A percentile compares a stretch with the other conserved stretches of the same genome.
phyloP scores from a whole-genome alignment of 2,797 vertebrate genomes.

The Poecilia velifera region DNA sequence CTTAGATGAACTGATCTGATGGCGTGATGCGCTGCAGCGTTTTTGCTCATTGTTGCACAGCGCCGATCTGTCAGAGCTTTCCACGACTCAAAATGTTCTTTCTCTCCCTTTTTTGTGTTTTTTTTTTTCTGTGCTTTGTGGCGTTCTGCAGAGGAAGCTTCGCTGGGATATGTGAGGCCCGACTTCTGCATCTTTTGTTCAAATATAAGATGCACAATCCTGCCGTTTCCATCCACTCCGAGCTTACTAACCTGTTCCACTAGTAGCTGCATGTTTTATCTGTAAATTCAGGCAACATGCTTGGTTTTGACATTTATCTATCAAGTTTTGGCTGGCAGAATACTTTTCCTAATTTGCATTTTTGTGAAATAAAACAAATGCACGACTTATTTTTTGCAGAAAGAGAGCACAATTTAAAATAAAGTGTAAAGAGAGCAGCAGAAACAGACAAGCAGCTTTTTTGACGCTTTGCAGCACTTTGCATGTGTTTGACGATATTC shows the following conservation, averaged over 20 bases:
- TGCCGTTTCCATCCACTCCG: conserved; percentile 15
- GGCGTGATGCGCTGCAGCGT: neutral
- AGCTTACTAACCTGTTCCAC: conserved; percentile 5
- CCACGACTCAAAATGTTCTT: conserved; percentile 13
- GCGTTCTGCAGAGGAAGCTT: conserved; percentile 84
- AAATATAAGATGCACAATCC: conserved; percentile 14
- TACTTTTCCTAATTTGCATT: neutral
- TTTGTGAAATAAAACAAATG: conserved; percentile 4
- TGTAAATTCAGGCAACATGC: neutral
- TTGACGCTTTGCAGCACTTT: neutral
- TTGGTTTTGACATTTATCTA: neutral
- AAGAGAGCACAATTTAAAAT: conserved; percentile 11
- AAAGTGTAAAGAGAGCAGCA: neutral
- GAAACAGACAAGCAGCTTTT: neutral
- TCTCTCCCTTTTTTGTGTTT: conserved; percentile 27
- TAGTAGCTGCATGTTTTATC: neutral
- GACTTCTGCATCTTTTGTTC: conserved; percentile 60
- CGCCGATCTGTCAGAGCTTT: conserved; percentile 26
- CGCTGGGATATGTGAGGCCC: conserved; percentile 88
- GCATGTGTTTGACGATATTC: neutral
- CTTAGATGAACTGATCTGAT: conserved; percentile 9
- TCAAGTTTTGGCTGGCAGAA: neutral
- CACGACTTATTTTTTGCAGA: conserved; percentile 12
- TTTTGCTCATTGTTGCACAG: conserved; percentile 30
- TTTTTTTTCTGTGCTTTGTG: conserved; percentile 42